Conservation (phyloP, 2,888 invertebrate species). For the Cyaniris semiargus region DNA sequence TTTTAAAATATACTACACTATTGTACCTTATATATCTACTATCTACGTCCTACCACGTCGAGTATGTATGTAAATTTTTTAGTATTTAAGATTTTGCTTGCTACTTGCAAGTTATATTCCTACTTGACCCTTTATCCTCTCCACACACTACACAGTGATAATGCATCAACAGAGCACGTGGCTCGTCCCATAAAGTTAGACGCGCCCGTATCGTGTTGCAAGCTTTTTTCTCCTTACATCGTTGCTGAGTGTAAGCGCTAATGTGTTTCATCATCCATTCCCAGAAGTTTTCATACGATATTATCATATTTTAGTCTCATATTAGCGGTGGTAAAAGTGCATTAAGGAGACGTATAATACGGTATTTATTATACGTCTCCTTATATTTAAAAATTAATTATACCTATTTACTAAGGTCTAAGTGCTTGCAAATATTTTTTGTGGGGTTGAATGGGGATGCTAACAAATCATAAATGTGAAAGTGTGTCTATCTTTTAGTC, state of each 20-base stretch:
- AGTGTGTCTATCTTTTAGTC: no score
- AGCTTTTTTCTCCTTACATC: conserved; percentile 58
- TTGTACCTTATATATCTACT: no score
- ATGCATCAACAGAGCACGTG: conserved; percentile 8
- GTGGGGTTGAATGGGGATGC: no score
- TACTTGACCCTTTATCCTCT: background rate
- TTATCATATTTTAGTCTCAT: conserved; percentile 25
- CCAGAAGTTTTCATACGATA: conserved; percentile 50
- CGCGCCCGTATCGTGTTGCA: conserved; percentile 46
- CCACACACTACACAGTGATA: background rate
- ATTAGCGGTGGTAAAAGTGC: background rate
- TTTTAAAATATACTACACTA: no score
- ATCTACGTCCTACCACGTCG: no score
- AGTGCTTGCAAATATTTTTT: conserved; percentile 56
- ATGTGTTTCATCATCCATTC: conserved; percentile 70
- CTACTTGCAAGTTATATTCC: background rate
- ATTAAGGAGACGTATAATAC: no score
- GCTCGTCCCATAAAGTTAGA: background rate
- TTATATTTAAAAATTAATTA: no score
- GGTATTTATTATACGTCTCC: no score
- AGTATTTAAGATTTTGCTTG: no score
- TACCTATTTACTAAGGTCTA: background rate
- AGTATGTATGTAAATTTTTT: no score
- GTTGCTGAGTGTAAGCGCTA: conserved; percentile 70
- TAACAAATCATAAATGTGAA: no score